Evolutionary conservation across 2,888 invertebrate genomes (phyloP), one percentile per base, ranked within the genome.

Genomic region (Octodonta nipae): DNA sequence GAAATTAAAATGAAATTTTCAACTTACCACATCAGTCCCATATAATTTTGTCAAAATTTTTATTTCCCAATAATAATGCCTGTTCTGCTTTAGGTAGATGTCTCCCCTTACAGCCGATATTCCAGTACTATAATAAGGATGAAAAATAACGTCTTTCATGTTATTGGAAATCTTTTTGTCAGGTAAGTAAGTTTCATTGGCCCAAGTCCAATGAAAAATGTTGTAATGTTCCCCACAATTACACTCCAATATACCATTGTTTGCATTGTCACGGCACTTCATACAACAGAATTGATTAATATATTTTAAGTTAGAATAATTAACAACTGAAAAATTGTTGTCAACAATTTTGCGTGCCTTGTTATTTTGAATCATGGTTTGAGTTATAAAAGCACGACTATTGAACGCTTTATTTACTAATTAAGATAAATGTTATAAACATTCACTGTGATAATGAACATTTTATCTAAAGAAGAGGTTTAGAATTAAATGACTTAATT

Each of bases 11-110:
- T 16, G 32, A 13, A 15, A 8, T 29, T 29, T 30, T 26, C 67
- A n/a, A n/a, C 77, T 72, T 64, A 88, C 89, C 70, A 87, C 79
- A 67, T 89, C 89, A 16, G 89, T 89, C 15, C 89, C 91, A 56
- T 85, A 85, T 0, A 84, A 71, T 15, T 74, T 72, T 0, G 83
- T 78, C 1, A 82, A 64, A 68, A 91, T 77, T 60, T 86, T 83
- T 31, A 91, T 72, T 56, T 91, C 89, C 88, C 88, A 91, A 55
- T 81, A 89, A 58, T 89, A 80, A 49, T 87, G 80, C 49, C 73
- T 68, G 43, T 77, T 76, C 28, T 66, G 68, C 10, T 66, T 55
- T 43, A 89, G 64, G 0, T 75, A 64, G 3, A 64, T 65, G 34
- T 73, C 71, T 0, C 88, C 88, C 8, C 77, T 66, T 1, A 83